Evolutionary conservation across 2,113 vertebrate species (phyloP).

Genomic region (Amphiprion ocellaris): DNA sequence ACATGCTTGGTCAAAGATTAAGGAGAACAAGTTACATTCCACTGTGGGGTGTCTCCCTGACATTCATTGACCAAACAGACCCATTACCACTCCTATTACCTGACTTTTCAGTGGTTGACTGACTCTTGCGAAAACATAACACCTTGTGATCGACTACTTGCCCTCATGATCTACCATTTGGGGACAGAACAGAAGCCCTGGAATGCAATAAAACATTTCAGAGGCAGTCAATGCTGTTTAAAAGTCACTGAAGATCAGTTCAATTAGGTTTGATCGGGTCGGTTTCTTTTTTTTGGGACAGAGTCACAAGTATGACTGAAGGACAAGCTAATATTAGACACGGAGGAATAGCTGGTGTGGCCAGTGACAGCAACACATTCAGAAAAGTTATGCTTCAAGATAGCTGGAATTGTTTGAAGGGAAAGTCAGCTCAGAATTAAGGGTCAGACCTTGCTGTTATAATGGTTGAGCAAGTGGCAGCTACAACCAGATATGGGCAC

Average conservation of each 20-base stretch:
- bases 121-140: conserved; percentile 26
- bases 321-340: conserved; percentile 76
- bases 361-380: conserved; percentile 27
- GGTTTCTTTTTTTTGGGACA: conserved; percentile 39
- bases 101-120: conserved; percentile 53
- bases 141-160: background rate
- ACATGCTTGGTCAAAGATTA: conserved; percentile 56
- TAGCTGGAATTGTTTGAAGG: background rate
- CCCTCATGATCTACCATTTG: background rate
- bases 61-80: conserved; percentile 64
- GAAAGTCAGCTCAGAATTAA: background rate
- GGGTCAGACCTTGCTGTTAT: background rate
- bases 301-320: conserved; percentile 58
- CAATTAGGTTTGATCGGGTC: conserved; percentile 53
- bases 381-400: conserved; percentile 28
- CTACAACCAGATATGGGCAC: background rate
- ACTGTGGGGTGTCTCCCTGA: conserved; percentile 45
- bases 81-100: conserved; percentile 54
- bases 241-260: conserved; percentile 39
- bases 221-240: conserved; percentile 22
- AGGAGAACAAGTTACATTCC: conserved; percentile 43
- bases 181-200: background rate
- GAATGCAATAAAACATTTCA: conserved; percentile 4
- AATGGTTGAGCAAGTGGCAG: background rate
- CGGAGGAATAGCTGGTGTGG: conserved; percentile 36